Base-by-base conservation (phyloP, 2,113 vertebrate species). In the Albula goreensis region DNA sequence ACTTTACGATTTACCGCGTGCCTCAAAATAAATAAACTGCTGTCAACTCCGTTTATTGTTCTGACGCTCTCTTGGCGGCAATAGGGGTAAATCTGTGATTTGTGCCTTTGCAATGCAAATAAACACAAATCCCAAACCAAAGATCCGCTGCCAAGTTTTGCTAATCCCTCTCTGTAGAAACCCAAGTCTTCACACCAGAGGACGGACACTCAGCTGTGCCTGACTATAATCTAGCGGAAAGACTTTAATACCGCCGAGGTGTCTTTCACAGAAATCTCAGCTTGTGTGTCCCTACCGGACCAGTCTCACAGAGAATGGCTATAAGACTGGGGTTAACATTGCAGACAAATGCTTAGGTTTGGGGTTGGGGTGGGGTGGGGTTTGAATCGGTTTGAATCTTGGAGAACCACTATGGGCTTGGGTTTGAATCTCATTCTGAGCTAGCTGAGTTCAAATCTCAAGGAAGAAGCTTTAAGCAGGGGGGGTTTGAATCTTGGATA, bases 141-240 rank as follows among this genome's bases (percentile, higher is more conserved):
- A n/a, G n/a, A 74, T 25, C n/a, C 25, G 22, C 22, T 74, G 70
- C 70, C 70, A 74, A 74, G 70, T n/a, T 31, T n/a, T n/a, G n/a
- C 70, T 74, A 74, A 74, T 74, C 70, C 70, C 70, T 10, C 70
- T 74, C n/a, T 22, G 70, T 31, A n/a, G 70, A 74, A 74, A 74
- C 70, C 70, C 22, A 74, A 74, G 22, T 25, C 70, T 74, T 31
- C 70, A 74, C 70, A 74, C 22, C 70, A n/a, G 70, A 74, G 70
- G 70, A 74, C 10, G 70, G 70, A 8, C 22, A 25, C n/a, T 74
- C 70, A 31, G n/a, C 22, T 74, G 70, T 74, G 63, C 12, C 70
- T 10, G 70, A 9, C 8, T 25, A 74, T 74, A 74, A 74, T 74
- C 70, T 74, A n/a, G 70, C 70, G 70, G 22, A 25, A 74, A 74